These are phyloP conservation scores for Thamnaconus septentrionalis DNA, from an alignment of 2,113 vertebrate species.

Conservation along the genomic window DNA sequence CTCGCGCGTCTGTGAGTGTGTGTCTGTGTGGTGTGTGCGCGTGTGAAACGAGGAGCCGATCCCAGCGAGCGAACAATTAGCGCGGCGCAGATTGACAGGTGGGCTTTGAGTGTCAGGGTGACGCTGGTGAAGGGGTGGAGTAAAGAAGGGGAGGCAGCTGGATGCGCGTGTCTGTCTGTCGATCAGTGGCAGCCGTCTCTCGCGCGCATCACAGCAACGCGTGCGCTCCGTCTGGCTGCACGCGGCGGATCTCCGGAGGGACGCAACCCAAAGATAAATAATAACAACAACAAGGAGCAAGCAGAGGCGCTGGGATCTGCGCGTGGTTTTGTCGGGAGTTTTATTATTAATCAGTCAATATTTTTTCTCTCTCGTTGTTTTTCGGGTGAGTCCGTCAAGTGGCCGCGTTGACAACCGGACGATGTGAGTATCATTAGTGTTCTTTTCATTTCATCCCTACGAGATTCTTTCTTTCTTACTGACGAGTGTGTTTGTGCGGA, in stretches of 20 bases:
- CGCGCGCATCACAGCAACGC: slow-evolving; percentile 88
- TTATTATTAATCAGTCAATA: background rate
- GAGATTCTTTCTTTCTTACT: slow-evolving; percentile 22
- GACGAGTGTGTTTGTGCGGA: slow-evolving; percentile 62
- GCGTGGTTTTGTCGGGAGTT: no score
- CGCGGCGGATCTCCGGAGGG: slow-evolving; percentile 79
- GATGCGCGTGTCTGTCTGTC: slow-evolving; percentile 99
- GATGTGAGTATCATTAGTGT: slow-evolving; percentile 51
- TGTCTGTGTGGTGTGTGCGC: no score
- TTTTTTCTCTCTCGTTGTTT: slow-evolving; percentile 36
- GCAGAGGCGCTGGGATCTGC: background rate
- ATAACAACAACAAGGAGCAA: slow-evolving; percentile 20
- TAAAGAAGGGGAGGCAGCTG: slow-evolving; percentile 95
- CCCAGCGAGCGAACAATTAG: slow-evolving; percentile 83
- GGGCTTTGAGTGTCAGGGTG: slow-evolving; percentile 99
- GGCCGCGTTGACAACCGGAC: slow-evolving; percentile 57
- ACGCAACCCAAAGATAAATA: slow-evolving; percentile 82
- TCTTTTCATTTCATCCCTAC: no score
- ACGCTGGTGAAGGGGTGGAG: slow-evolving; percentile 98
- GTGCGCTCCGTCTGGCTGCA: slow-evolving; percentile 72
- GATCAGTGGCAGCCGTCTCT: slow-evolving; percentile 98
- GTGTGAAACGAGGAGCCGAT: no score
- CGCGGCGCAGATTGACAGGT: slow-evolving; percentile 94
- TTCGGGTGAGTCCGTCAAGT: slow-evolving; percentile 56
- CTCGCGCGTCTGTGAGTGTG: no score